These are phyloP conservation scores for Cossypha heuglini DNA, from an alignment of 2,797 vertebrate genomes.

Conservation along the genomic window DNA sequence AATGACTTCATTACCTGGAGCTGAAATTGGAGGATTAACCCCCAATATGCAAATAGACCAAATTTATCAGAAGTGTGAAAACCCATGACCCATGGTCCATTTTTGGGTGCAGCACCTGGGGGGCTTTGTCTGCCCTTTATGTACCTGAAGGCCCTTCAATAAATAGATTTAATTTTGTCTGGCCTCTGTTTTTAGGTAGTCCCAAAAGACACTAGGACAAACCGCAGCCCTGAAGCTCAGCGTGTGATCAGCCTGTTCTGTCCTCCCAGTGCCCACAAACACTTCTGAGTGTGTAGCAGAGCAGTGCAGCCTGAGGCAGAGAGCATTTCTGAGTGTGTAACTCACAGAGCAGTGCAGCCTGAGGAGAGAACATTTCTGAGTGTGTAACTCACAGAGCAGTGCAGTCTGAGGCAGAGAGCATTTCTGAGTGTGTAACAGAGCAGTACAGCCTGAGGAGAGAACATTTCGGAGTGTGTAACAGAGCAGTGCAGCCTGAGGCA, in stretches of 20 bases:
- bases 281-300: neutral
- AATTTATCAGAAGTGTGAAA: neutral
- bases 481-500: neutral
- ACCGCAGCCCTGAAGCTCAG: neutral
- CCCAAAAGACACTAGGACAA: neutral
- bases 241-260: neutral
- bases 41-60: neutral
- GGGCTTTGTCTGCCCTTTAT: neutral
- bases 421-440: no score
- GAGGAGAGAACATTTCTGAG: neutral
- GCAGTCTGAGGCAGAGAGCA: no score
- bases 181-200: neutral
- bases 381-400: no score
- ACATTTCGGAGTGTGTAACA: neutral
- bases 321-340: no score
- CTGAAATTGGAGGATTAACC: neutral
- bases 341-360: no score
- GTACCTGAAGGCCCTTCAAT: neutral
- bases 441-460: neutral
- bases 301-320: no score
- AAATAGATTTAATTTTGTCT: neutral
- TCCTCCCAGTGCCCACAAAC: neutral
- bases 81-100: accelerated
- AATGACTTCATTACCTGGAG: neutral
- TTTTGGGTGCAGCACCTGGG: neutral